These are phyloP conservation scores for Coboldia fuscipes DNA, from an alignment of 1,140 invertebrate species.

Conservation along the genomic window DNA sequence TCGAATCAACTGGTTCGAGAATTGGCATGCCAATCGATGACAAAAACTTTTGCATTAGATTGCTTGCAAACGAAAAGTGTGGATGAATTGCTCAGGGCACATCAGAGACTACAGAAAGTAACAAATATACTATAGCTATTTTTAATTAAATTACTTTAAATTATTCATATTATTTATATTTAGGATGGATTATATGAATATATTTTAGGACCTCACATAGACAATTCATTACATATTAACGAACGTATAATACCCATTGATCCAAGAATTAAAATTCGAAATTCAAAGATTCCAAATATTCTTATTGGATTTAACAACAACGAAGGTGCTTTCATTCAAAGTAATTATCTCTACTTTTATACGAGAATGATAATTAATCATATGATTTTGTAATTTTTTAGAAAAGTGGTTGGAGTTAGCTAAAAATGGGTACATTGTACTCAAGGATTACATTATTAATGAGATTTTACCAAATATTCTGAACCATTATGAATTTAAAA, in stretches of 20 bases:
- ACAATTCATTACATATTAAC: constrained; percentile 27
- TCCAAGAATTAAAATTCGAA: constrained; percentile 21
- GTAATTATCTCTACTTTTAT: constrained; percentile 9
- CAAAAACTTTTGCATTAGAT: constrained; percentile 20
- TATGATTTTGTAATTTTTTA: constrained; percentile 8
- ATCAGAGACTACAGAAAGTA: background rate
- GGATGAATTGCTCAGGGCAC: constrained; percentile 28
- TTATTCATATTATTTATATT: constrained; percentile 11
- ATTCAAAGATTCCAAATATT: constrained; percentile 22
- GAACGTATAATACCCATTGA: constrained; percentile 30
- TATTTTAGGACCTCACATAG: constrained; percentile 30
- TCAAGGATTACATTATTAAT: constrained; percentile 25
- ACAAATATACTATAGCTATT: background rate
- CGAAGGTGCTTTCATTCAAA: constrained; percentile 30
- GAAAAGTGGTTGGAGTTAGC: constrained; percentile 26
- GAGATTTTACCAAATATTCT: constrained; percentile 25
- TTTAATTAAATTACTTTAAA: background rate
- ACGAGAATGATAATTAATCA: background rate
- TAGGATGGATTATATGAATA: constrained; percentile 27
- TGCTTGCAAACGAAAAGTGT: constrained; percentile 38
- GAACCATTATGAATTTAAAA: constrained; percentile 15
- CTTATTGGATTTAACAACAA: constrained; percentile 33
- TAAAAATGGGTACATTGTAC: constrained; percentile 22
- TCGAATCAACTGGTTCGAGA: constrained; percentile 31
- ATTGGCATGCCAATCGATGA: constrained; percentile 24